Evolutionary conservation across 2,888 invertebrate species (phyloP).

Genomic region (Panorpa germanica): DNA sequence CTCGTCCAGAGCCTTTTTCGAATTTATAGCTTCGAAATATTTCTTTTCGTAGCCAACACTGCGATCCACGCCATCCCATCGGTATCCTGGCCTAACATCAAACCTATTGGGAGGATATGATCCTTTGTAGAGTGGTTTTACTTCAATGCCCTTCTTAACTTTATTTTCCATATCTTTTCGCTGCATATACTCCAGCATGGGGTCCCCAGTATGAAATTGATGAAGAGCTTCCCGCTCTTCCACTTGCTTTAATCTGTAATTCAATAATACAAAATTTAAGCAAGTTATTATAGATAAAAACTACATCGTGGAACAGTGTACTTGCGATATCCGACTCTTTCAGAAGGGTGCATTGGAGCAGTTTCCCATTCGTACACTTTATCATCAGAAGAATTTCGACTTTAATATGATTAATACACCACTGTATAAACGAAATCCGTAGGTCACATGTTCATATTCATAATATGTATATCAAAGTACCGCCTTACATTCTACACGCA

Average conservation of each 20-base stretch:
- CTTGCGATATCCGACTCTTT: no score
- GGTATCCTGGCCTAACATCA: constrained; percentile 77
- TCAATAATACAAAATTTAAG: constrained; percentile 4
- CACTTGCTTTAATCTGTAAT: constrained; percentile 56
- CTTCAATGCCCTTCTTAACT: constrained; percentile 28
- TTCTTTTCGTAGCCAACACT: constrained; percentile 92
- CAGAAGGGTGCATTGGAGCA: no score
- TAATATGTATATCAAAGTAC: no score
- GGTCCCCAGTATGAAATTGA: constrained; percentile 72
- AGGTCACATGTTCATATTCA: no score
- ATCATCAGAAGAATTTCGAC: no score
- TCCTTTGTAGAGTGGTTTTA: constrained; percentile 61
- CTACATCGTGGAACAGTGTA: no score
- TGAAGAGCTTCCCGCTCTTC: constrained; percentile 49
- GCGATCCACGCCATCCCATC: constrained; percentile 97
- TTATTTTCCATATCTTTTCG: constrained; percentile 40
- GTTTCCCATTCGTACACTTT: no score
- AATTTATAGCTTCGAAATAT: constrained; percentile 61
- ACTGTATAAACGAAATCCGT: no score
- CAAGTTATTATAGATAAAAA: no score
- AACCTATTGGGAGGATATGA: constrained; percentile 82
- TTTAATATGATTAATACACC: no score
- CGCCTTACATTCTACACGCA: no score
- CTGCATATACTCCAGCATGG: constrained; percentile 78
- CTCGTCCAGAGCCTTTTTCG: constrained; percentile 54